These are phyloP conservation scores for Anabas testudineus DNA, from an alignment of 2,797 vertebrate genomes.

Conservation along the genomic window DNA sequence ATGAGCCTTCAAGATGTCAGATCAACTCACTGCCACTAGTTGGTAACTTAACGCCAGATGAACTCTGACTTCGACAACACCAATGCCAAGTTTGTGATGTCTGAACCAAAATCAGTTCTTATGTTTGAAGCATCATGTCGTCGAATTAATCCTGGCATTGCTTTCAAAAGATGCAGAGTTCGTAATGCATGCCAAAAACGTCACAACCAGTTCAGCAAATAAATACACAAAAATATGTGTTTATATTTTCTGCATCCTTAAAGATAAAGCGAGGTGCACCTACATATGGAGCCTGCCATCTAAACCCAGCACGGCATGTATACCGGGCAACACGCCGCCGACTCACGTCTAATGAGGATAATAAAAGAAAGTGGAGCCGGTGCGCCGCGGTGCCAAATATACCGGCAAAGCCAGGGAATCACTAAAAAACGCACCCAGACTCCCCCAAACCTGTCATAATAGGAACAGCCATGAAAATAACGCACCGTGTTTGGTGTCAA, in stretches of 20 bases:
- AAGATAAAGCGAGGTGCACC: neutral
- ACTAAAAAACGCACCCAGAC: constrained; percentile 13
- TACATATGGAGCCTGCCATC: neutral
- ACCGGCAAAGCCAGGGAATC: constrained; percentile 2
- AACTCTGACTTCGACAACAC: constrained; percentile 26
- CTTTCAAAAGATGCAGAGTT: neutral
- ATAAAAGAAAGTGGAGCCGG: constrained; percentile 22
- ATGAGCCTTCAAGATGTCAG: neutral
- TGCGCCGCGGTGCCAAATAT: constrained; percentile 14
- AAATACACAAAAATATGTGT: neutral
- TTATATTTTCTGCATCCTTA: neutral
- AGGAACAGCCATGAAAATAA: neutral
- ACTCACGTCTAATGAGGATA: neutral
- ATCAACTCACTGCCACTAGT: neutral
- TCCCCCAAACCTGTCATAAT: neutral
- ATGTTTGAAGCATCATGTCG: neutral
- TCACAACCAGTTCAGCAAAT: neutral
- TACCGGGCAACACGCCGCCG: neutral
- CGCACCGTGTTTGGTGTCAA: neutral
- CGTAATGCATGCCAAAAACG: neutral
- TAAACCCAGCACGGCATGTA: neutral
- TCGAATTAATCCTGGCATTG: neutral
- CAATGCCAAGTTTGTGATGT: neutral
- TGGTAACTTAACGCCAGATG: neutral
- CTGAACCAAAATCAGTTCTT: neutral